These are phyloP conservation scores for Sweltsa coloradensis DNA, from an alignment of 1,140 invertebrate species.

Conservation along the genomic window DNA sequence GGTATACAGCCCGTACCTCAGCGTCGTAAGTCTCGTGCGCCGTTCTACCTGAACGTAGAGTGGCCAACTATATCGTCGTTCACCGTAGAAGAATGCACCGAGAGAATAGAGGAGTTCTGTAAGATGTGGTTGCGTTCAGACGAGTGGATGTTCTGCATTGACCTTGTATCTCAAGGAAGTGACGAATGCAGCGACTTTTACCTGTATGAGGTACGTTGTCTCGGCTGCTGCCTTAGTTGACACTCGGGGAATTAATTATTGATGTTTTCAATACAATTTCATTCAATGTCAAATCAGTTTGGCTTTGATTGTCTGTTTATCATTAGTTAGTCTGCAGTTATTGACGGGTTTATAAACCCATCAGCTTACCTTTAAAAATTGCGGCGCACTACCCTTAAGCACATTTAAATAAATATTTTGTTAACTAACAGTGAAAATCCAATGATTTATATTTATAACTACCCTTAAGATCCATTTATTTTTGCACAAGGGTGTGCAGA, in stretches of 20 bases:
- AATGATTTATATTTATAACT: too few relatives aligned
- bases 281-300: too few relatives aligned
- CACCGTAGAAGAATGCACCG: not conserved
- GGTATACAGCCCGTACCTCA: not conserved
- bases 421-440: too few relatives aligned
- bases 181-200: not conserved
- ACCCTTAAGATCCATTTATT: too few relatives aligned
- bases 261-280: too few relatives aligned
- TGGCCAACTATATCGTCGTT: not conserved
- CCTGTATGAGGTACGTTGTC: constrained; percentile 4
- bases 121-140: not conserved
- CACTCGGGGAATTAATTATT: not conserved
- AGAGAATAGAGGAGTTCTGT: not conserved
- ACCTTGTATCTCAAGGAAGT: not conserved
- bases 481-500: too few relatives aligned
- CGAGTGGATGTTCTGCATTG: constrained; percentile 1
- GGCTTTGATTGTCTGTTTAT: too few relatives aligned
- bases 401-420: too few relatives aligned
- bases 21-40: not conserved
- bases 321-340: too few relatives aligned
- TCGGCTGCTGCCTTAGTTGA: not conserved
- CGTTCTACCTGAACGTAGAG: not conserved
- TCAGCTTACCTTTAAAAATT: too few relatives aligned
- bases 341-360: too few relatives aligned
- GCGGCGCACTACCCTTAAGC: too few relatives aligned